A percentile compares a stretch with the other conserved stretches of the same genome.
phyloP scores from a whole-genome alignment of 2,888 invertebrate genomes.

The Eugnorisma glareosa region DNA sequence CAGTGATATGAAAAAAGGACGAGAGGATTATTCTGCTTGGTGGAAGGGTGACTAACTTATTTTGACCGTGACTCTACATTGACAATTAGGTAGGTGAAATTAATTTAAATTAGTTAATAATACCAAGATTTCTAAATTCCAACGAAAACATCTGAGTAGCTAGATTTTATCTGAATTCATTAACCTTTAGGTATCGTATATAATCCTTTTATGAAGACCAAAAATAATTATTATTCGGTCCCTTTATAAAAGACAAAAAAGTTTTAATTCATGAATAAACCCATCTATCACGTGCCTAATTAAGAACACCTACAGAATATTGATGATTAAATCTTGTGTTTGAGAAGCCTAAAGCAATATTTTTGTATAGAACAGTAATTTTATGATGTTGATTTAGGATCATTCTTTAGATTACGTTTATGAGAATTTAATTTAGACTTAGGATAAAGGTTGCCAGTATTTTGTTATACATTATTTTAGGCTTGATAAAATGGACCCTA shows the following conservation, averaged over 20 bases:
- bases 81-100: neutral
- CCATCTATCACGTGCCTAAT: constrained; percentile 44
- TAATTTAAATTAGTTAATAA: neutral
- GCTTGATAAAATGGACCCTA: constrained; percentile 4
- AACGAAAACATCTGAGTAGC: neutral
- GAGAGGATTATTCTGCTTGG: neutral
- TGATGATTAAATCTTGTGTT: constrained; percentile 34
- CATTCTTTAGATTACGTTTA: constrained; percentile 34
- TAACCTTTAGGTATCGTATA: neutral
- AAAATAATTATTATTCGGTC: constrained; percentile 5
- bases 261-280: constrained; percentile 24
- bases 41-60: neutral
- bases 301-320: constrained; percentile 50
- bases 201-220: neutral
- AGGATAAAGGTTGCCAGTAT: neutral
- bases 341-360: constrained; percentile 45
- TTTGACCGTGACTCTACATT: neutral
- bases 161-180: neutral
- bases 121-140: too few species aligned
- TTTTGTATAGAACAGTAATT: constrained; percentile 45
- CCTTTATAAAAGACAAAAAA: neutral
- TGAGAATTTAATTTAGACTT: constrained; percentile 30
- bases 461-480: constrained; percentile 2
- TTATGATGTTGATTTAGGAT: constrained; percentile 59
- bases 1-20: neutral